phyloP scores from a whole-genome alignment of 2,888 invertebrate species.

The Ischnura elegans region DNA sequence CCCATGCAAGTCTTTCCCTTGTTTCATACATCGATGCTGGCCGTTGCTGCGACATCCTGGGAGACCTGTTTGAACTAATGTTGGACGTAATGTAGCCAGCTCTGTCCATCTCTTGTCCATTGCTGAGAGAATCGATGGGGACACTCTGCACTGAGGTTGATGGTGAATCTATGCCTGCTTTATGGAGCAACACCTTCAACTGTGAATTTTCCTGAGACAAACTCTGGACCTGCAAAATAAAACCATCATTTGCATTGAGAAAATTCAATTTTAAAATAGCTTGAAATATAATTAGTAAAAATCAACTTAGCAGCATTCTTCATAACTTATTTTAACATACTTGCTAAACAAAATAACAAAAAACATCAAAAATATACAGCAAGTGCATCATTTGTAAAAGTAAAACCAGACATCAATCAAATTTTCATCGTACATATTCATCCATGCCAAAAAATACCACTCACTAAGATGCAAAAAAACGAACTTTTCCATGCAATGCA shows the following conservation, averaged over 20 bases:
- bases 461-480: too few relatives aligned
- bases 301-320: not conserved
- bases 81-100: not conserved
- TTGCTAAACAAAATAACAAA: too few relatives aligned
- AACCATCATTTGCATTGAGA: not conserved
- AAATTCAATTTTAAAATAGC: not conserved
- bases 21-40: constrained; percentile 95
- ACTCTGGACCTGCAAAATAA: constrained; percentile 34
- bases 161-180: constrained; percentile 55
- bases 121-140: constrained; percentile 7
- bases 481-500: too few relatives aligned
- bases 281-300: not conserved
- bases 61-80: constrained; percentile 32
- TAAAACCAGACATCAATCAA: too few relatives aligned
- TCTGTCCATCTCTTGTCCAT: constrained; percentile 44
- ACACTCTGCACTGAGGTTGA: constrained; percentile 15
- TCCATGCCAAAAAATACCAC: too few relatives aligned
- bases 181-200: constrained; percentile 44
- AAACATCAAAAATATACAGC: too few relatives aligned
- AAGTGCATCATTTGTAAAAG: too few relatives aligned
- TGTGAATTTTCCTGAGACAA: constrained; percentile 56
- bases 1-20: constrained; percentile 82
- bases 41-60: constrained; percentile 79
- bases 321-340: not conserved
- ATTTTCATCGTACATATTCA: too few relatives aligned